These are phyloP conservation scores for Alligator mississippiensis DNA, from an alignment of 2,113 vertebrate genomes.

Conservation along the genomic window DNA sequence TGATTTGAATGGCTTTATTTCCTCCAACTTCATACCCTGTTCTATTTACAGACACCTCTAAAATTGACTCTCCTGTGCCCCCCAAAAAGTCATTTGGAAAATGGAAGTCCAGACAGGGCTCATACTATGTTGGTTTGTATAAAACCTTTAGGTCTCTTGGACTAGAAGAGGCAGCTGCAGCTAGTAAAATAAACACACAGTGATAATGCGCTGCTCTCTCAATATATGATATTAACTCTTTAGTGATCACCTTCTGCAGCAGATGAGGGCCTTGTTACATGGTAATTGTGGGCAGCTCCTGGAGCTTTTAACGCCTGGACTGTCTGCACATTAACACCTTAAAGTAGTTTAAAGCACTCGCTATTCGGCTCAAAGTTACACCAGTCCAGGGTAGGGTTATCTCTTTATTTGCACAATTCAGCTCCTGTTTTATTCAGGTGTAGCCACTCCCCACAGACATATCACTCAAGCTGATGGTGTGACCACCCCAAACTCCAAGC, in stretches of 20 bases:
- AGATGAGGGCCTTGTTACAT: neutral
- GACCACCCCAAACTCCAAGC: too few species aligned
- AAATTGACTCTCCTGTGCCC: neutral
- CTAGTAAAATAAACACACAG: neutral
- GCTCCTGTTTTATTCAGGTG: too few species aligned
- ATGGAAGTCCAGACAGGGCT: neutral
- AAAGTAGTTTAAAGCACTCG: too few species aligned
- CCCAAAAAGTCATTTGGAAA: neutral
- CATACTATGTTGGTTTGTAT: too few species aligned
- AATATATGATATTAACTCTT: fast-evolving
- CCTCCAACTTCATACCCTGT: neutral
- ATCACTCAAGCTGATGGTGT: too few species aligned
- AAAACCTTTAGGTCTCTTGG: neutral
- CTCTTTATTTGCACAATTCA: too few species aligned
- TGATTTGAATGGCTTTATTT: neutral
- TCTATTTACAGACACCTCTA: neutral
- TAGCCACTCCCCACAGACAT: too few species aligned
- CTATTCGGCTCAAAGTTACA: too few species aligned
- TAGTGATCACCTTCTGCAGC: neutral
- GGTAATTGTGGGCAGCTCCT: too few species aligned
- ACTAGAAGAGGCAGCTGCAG: neutral
- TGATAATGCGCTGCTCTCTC: neutral
- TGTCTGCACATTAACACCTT: too few species aligned
- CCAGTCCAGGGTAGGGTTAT: too few species aligned
- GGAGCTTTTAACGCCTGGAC: too few species aligned